phyloP scores from a whole-genome alignment of 2,888 invertebrate genomes.

The Sminthurides aquaticus region DNA sequence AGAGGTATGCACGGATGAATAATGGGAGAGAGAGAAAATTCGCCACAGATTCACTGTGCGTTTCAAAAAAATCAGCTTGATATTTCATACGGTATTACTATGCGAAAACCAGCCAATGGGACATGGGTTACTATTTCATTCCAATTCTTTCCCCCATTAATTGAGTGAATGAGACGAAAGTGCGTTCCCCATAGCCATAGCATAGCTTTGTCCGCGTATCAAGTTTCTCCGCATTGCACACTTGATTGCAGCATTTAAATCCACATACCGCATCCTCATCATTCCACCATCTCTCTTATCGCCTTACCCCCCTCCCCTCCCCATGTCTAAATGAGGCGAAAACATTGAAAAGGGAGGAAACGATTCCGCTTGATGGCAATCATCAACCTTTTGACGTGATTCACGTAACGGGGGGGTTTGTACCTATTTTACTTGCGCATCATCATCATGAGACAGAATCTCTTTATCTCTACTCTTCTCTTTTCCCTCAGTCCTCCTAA shows the following conservation, averaged over 20 bases:
- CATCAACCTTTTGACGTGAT: background rate
- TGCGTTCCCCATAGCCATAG: too few relatives aligned
- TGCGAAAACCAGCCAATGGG: background rate
- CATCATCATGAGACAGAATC: background rate
- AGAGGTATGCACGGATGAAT: background rate
- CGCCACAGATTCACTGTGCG: background rate
- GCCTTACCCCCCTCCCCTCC: too few relatives aligned
- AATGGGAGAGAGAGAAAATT: background rate
- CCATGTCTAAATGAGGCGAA: too few relatives aligned
- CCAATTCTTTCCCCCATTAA: too few relatives aligned
- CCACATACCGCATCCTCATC: too few relatives aligned
- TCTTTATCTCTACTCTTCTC: background rate
- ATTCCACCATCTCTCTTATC: too few relatives aligned
- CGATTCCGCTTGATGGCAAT: background rate
- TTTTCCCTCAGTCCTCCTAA: background rate
- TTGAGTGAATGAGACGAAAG: too few relatives aligned
- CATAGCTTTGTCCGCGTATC: too few relatives aligned
- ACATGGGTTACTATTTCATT: too few relatives aligned
- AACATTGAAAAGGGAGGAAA: background rate
- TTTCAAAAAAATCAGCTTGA: background rate
- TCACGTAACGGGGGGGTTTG: background rate
- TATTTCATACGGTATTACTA: background rate
- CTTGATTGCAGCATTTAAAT: too few relatives aligned
- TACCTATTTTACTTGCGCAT: too few relatives aligned
- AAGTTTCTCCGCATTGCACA: too few relatives aligned